These are phyloP conservation scores for Lasiurus borealis DNA, from an alignment of 2,113 vertebrate species.

Conservation along the genomic window DNA sequence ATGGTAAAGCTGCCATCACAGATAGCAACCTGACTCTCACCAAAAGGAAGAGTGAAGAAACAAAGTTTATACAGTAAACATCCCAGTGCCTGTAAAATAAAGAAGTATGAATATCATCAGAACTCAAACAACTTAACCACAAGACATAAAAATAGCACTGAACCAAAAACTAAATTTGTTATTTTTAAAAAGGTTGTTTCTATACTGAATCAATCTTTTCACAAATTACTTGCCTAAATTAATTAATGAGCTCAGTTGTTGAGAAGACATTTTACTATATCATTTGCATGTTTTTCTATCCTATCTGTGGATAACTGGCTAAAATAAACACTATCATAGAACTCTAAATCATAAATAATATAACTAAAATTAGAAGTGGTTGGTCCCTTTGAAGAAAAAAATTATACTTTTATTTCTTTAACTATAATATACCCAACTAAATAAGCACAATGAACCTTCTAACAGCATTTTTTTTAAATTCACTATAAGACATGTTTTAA, in stretches of 20 bases:
- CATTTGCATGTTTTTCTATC: background rate
- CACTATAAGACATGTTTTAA: conserved; percentile 28
- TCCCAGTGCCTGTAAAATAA: conserved; percentile 93
- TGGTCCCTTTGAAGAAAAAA: background rate
- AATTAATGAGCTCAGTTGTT: background rate
- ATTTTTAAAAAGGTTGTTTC: background rate
- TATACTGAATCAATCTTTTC: conserved; percentile 16
- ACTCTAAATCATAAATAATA: background rate
- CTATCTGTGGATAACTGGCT: background rate
- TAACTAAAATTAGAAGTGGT: background rate
- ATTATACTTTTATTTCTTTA: conserved; percentile 22
- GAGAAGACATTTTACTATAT: background rate
- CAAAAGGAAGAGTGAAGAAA: conserved; percentile 98
- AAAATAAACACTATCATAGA: background rate
- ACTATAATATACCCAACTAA: conserved; percentile 30
- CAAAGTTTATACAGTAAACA: conserved; percentile 99
- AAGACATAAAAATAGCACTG: background rate
- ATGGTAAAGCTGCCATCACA: conserved; percentile 97
- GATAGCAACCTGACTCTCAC: conserved; percentile 99
- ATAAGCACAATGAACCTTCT: background rate
- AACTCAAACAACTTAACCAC: background rate
- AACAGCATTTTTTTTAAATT: background rate
- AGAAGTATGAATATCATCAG: conserved; percentile 47
- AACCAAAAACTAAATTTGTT: background rate
- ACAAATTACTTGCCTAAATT: conserved; percentile 53